These are phyloP conservation scores for Erpornis zantholeuca DNA, from an alignment of 2,113 vertebrate genomes.

Conservation along the genomic window DNA sequence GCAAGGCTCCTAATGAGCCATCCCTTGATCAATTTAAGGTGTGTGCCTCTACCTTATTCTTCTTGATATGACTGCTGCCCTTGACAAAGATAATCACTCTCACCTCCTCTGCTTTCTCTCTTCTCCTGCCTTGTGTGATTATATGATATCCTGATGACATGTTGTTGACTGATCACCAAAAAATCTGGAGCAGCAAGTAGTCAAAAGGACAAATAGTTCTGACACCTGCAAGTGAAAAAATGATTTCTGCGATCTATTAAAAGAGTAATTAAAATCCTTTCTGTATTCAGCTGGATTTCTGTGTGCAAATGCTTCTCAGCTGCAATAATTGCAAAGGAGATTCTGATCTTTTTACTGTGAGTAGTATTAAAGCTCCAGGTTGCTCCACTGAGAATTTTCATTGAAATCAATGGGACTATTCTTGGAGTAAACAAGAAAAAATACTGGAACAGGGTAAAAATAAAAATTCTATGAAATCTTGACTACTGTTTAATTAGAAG, in stretches of 20 bases:
- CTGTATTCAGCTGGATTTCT: neutral
- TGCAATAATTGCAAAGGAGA: neutral
- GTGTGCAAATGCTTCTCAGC: neutral
- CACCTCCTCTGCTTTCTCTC: neutral
- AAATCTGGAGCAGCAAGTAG: neutral
- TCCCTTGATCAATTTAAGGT: conserved; percentile 24
- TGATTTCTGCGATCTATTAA: neutral
- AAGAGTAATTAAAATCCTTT: neutral
- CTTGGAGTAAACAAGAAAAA: neutral
- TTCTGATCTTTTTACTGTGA: neutral
- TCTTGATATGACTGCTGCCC: conserved; percentile 19
- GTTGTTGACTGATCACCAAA: neutral
- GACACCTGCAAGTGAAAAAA: neutral
- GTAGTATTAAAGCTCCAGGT: neutral
- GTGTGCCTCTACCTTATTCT: neutral
- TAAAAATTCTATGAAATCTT: neutral
- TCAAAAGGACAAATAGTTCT: neutral
- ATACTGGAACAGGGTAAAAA: neutral
- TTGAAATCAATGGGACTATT: neutral
- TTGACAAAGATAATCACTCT: conserved; percentile 14
- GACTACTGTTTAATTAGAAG: neutral
- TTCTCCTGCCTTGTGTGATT: conserved; percentile 3
- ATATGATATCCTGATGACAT: neutral
- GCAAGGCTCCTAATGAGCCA: neutral
- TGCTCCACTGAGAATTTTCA: neutral